Evolutionary conservation across 2,888 invertebrate species (phyloP).

Genomic region (Dicyrtomina minuta): DNA sequence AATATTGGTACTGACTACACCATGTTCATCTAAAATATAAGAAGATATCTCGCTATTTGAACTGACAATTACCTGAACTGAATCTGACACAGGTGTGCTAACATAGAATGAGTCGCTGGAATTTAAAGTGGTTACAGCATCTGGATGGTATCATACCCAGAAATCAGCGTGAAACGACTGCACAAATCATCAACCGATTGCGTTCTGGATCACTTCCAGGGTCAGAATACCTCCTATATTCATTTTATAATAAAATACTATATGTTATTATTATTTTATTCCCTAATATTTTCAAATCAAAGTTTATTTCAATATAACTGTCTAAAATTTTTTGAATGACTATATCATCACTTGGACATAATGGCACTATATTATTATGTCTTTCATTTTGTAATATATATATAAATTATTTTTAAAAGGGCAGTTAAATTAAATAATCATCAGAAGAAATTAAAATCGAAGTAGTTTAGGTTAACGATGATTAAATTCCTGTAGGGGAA

Average conservation of each 20-base stretch:
- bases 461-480: too few relatives aligned
- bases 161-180: constrained; percentile 42
- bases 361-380: too few relatives aligned
- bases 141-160: constrained; percentile 32
- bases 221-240: constrained; percentile 30
- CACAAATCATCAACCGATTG: constrained; percentile 43
- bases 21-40: too few relatives aligned
- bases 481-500: too few relatives aligned
- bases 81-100: neutral
- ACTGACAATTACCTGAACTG: too few relatives aligned
- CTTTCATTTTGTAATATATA: too few relatives aligned
- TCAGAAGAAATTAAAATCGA: too few relatives aligned
- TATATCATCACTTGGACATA: neutral
- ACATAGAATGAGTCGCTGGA: constrained; percentile 35
- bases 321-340: neutral
- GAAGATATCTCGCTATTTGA: too few relatives aligned
- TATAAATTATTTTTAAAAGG: too few relatives aligned
- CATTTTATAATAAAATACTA: neutral
- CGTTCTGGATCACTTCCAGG: constrained; percentile 51
- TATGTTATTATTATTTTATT: neutral
- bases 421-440: too few relatives aligned
- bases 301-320: neutral
- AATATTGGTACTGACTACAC: too few relatives aligned
- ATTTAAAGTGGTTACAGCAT: constrained; percentile 42
- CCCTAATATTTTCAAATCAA: neutral